Evolutionary conservation across 2,888 invertebrate genomes (phyloP).

Genomic region (Oscheius myriophilus): DNA sequence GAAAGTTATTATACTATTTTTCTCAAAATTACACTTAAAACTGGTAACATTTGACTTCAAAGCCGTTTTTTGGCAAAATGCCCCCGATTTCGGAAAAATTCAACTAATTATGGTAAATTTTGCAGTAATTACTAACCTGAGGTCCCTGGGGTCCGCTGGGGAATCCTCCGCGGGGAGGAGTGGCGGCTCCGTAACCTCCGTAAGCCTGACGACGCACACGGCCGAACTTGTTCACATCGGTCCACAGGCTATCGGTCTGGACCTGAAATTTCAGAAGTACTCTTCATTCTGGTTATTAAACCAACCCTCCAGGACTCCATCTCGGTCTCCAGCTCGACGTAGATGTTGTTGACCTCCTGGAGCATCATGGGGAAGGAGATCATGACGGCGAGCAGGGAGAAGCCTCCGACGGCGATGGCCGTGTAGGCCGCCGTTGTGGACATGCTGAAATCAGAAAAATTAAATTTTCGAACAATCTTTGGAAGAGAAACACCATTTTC

Average conservation of each 20-base stretch:
- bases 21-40: no score
- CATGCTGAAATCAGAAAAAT: constrained; percentile 8
- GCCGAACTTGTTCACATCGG: constrained; percentile 47
- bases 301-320: constrained; percentile 57
- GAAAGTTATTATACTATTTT: no score
- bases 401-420: constrained; percentile 48
- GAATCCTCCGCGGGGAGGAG: constrained; percentile 34
- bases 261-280: constrained; percentile 35
- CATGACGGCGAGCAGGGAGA: constrained; percentile 45
- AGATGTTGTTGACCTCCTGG: constrained; percentile 50
- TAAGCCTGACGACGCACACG: constrained; percentile 50
- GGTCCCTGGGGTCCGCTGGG: constrained; percentile 37
- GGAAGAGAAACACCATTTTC: no score
- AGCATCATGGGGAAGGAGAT: constrained; percentile 47
- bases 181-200: constrained; percentile 53
- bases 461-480: not conserved
- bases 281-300: no score
- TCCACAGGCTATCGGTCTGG: constrained; percentile 43
- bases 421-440: constrained; percentile 39
- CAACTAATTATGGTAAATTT: not conserved
- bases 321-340: constrained; percentile 53
- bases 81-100: no score
- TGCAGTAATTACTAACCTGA: not conserved
- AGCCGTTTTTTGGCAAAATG: no score
- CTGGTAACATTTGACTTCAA: no score